A percentile compares a stretch with the other conserved stretches of the same genome.
These are phyloP conservation scores for Beris chalybata DNA, from an alignment of 2,888 invertebrate species.

Conservation along the genomic window DNA sequence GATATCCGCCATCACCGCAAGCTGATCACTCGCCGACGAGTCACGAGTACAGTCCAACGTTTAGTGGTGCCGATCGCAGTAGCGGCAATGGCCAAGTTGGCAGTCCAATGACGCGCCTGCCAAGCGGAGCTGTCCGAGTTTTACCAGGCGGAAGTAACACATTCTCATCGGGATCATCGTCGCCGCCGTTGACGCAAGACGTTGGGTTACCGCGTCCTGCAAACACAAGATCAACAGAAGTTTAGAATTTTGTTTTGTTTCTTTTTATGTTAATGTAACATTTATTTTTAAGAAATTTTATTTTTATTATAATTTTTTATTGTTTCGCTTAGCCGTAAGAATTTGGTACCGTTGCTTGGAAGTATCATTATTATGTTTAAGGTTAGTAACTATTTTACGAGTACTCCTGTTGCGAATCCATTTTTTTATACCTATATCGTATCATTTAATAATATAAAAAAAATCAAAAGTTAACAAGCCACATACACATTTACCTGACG, in stretches of 20 bases:
- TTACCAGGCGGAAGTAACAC: constrained; percentile 48
- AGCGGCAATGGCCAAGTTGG: constrained; percentile 50
- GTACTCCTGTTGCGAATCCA: constrained; percentile 10
- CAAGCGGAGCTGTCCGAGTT: constrained; percentile 54
- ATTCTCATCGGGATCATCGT: constrained; percentile 42
- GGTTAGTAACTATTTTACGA: constrained; percentile 2
- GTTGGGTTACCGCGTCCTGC: constrained; percentile 53
- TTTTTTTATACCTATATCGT: constrained; percentile 7
- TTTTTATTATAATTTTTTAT: not conserved
- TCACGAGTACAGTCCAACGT: constrained; percentile 54
- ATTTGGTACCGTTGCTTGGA: not conserved
- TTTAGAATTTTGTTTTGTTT: constrained; percentile 43
- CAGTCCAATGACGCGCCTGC: constrained; percentile 40
- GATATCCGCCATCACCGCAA: constrained; percentile 49
- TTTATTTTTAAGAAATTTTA: constrained; percentile 8
- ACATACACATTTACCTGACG: constrained; percentile 9
- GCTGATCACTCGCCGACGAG: constrained; percentile 42
- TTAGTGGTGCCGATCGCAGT: constrained; percentile 53
- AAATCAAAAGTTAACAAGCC: constrained; percentile 7
- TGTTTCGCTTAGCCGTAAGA: constrained; percentile 14
- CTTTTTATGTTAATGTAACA: constrained; percentile 16
- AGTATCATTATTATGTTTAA: constrained; percentile 12
- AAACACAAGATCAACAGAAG: constrained; percentile 54
- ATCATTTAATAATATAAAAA: not conserved
- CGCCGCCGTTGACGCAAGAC: constrained; percentile 49